Evolutionary conservation across 2,888 invertebrate species (phyloP), one percentile per base, ranked within the genome.

Genomic region (Tupiocoris notatus): DNA sequence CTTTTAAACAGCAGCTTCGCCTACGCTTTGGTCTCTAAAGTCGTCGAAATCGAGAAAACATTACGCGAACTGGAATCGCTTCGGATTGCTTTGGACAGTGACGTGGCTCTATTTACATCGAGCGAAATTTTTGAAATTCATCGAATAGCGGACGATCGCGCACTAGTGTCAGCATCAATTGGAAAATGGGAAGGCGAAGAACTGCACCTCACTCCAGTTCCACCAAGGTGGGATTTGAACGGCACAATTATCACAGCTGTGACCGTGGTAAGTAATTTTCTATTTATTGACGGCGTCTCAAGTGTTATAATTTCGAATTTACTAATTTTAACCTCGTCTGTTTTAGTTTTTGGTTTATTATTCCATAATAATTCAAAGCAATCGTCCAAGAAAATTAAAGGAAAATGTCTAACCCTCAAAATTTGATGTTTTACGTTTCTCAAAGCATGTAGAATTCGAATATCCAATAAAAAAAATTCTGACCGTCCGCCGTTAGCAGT

Each of bases 1-100:
- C 61, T 73, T 12, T 61, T 73, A 16, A 73, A 73, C 22, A 62
- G 22, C 39, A 73, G 58, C 17, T 62, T 62, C 25, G 73, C 61
- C 16, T 54, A 22, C 67, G 21, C 62, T 18, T 73, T 73, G 62
- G 25, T 62, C 12, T 25, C 21, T n/a, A 54, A 61, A n/a, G 73
- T 3, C 17, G 17, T 9, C 39, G 39, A 39, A 39, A 18, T 39
- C 12, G 23, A 62, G 20, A 39, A 20, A 16, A 23, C 73, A 22
- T 12, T 73, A 21, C 12, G 16, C 3, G 1, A 17, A 21, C 25
- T 62, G 39, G 62, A 73, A 20, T n/a, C 12, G n/a, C 1, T 62
- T 22, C 24, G 54, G 16, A 23, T 73, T 9, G 22, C 21, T 9
- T 73, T 62, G 16, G 73, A 73, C 62, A 73, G 73, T 56, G 73